Evolutionary conservation across 1,140 invertebrate genomes (phyloP), one percentile per base, ranked within the genome.

Genomic region (Phthorimaea operculella): DNA sequence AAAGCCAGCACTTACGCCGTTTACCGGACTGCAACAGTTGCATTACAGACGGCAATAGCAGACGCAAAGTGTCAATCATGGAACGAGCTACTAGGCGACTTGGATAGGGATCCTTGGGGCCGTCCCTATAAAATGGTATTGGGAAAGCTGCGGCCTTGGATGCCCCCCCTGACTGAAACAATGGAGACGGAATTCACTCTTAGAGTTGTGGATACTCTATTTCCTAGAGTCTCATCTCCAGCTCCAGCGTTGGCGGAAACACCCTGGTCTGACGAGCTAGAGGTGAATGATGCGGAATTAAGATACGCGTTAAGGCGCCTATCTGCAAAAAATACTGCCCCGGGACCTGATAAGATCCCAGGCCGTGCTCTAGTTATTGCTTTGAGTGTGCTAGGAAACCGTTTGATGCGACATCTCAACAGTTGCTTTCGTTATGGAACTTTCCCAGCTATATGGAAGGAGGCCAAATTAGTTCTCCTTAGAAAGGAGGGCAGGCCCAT

Each of bases 31-130:
- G 62, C 60, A 0, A 59, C 53, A 5, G 60, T 45, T 47, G 28
- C 51, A 3, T 49, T 72, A 0, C 58, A 57, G 28, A 0, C 0
- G 0, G 64, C 55, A 0, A 62, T 66, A 9, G 57, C 61, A 0
- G 17, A 62, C 0, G 44, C 71, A 6, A 67, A 55, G 21, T n/a
- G 62, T 0, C 15, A 15, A 0, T 39, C 45, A 12, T 62, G 64
- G 62, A 39, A 51, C 0, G 64, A 66, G n/a, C 57, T 75, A 1
- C 17, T 66, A 0, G 51, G 58, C 0, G 59, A 52, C 11, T 55
- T 79, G 0, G 57, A 73, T 9, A 49, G 55, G 8, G 73, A 78
- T 42, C 66, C 68, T 0, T 79, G 68, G 73, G 75, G 70, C 0
- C 63, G 62, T 14, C 66, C 67, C 0, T 74, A 73, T 28, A 60